Percentiles rank a stretch among this genome's conserved stretches.
Evolutionary conservation across 2,113 vertebrate species (phyloP).

Genomic region (Siniperca knerii): DNA sequence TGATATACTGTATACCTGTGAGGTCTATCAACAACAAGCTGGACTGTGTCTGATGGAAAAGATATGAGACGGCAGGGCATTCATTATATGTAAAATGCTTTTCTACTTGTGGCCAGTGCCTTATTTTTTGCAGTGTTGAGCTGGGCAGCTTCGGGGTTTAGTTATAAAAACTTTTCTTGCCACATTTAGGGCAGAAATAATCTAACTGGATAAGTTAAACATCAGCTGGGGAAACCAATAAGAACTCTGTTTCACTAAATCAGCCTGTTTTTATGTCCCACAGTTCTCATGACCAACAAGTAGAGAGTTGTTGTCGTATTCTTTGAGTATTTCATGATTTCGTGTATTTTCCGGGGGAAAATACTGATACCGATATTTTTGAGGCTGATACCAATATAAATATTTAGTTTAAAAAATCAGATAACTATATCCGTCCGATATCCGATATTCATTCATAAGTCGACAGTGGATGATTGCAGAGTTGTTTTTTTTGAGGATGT

Average conservation of each 20-base stretch:
- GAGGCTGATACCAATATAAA: too few species aligned
- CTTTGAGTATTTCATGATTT: too few species aligned
- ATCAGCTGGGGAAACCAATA: background rate
- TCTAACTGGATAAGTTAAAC: constrained; percentile 3
- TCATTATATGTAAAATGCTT: constrained; percentile 42
- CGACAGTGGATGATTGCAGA: too few species aligned
- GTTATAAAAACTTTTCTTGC: constrained; percentile 21
- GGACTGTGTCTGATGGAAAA: constrained; percentile 45
- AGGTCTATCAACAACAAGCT: constrained; percentile 33
- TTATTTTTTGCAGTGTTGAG: background rate
- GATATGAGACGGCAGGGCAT: constrained; percentile 5
- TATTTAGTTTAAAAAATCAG: too few species aligned
- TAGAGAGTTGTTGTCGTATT: background rate
- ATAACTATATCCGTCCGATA: too few species aligned
- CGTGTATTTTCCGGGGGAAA: too few species aligned
- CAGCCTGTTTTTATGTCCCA: background rate
- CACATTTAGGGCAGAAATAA: background rate
- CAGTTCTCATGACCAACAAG: background rate
- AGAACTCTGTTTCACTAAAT: background rate
- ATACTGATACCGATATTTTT: background rate
- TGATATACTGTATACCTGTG: constrained; percentile 37
- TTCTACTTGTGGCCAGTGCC: background rate
- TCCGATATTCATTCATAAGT: too few species aligned
- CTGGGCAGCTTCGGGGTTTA: background rate
- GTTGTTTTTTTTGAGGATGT: too few species aligned